A percentile compares a stretch with the other conserved stretches of the same genome.
Evolutionary conservation across 2,113 vertebrate species (phyloP).

Genomic region (Forbesichthys papilliferus): DNA sequence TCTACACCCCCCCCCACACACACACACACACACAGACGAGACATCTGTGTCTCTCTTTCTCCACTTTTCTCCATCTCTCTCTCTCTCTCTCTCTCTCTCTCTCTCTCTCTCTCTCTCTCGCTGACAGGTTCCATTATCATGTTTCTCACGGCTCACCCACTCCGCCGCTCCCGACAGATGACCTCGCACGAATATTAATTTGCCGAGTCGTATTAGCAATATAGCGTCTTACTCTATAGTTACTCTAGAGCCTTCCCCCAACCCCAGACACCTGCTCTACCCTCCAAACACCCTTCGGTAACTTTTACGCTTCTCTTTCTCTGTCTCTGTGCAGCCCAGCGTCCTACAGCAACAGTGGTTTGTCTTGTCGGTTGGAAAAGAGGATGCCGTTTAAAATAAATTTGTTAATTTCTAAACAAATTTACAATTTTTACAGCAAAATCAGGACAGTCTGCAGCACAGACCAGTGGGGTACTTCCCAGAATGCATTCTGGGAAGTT

Average conservation of each 20-base stretch:
- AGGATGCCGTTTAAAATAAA: too few relatives aligned
- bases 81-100: not conserved
- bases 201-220: conserved; percentile 74
- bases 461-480: too few relatives aligned
- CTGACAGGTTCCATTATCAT: conserved; percentile 74
- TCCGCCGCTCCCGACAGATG: conserved; percentile 69
- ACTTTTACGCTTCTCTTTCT: conserved; percentile 34
- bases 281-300: conserved; percentile 78
- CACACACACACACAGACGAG: too few relatives aligned
- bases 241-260: conserved; percentile 16
- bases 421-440: too few relatives aligned
- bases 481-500: too few relatives aligned
- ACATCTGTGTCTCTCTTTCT: not conserved
- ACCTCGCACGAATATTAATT: conserved; percentile 78
- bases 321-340: too few relatives aligned
- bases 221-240: conserved; percentile 70
- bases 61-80: conserved; percentile 1
- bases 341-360: too few relatives aligned
- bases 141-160: conserved; percentile 64
- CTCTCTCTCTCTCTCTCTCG: conserved; percentile 1
- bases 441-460: too few relatives aligned
- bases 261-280: conserved; percentile 28
- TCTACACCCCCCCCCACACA: not conserved
- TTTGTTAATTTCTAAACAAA: too few relatives aligned
- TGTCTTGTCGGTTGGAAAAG: too few relatives aligned